Evolutionary conservation across 2,113 vertebrate species (phyloP), one percentile per base, ranked within the genome.

Genomic region (Triplophysa rosa): DNA sequence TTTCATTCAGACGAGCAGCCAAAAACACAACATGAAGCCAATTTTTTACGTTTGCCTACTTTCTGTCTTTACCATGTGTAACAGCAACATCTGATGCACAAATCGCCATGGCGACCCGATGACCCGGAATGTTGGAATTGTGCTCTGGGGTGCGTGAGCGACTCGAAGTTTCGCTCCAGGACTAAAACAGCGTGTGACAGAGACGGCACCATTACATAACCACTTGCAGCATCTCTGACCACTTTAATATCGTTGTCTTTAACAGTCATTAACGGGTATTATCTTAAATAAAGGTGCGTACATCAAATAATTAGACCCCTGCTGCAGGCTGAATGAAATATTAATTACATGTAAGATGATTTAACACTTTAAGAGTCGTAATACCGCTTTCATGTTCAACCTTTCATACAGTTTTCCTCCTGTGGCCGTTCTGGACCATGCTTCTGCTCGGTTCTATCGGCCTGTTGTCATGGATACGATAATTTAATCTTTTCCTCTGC

Each of bases 391-490:
- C n/a, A 37, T 21, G 56, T 71, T 37, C 23, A 26, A 26, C 49
- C 26, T 56, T 56, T n/a, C 29, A n/a, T 54, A 37, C 49, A 37
- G 19, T 12, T 58, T 71, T 71, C 17, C 68, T 71, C 68, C 21
- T 37, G 68, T 37, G 68, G 68, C 52, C 52, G 19, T 58, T 37
- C 29, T 23, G 68, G 29, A 40, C 29, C 24, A 71, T 37, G 52
- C 26, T 24, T 16, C 26, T 14, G 26, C 26, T 71, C n/a, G 26
- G 52, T 23, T 58, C 52, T 54, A 14, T 37, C 37, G 26, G 52
- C 68, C 54, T 52, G 68, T 71, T 58, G 68, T 71, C 68, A 71
- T 71, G 52, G 68, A 71, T 54, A 71, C 68, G 2, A 29, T 71
- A 37, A 71, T 71, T 58, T 58, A 71, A 71, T 71, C 49, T 58